Conservation (phyloP, 2,888 invertebrate species). For the Brachypterus glaber region DNA sequence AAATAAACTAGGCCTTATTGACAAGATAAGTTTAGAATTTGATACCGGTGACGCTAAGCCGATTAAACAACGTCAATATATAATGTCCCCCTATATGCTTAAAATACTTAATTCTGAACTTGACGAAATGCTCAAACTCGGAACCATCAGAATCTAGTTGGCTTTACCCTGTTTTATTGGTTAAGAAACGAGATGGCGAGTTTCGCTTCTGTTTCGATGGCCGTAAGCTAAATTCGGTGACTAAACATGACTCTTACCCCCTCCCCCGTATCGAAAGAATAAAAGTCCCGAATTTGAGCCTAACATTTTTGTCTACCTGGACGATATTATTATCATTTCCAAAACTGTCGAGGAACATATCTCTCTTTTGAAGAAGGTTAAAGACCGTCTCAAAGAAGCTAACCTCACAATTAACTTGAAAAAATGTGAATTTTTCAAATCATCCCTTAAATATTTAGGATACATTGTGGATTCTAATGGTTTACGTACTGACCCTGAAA, state of each 20-base stretch:
- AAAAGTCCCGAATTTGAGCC: conserved; percentile 21
- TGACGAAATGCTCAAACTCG: conserved; percentile 6
- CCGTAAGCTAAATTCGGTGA: conserved; percentile 11
- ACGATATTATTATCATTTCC: conserved; percentile 25
- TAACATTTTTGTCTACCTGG: no score
- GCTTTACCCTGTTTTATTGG: conserved; percentile 8
- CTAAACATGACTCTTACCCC: conserved; percentile 13
- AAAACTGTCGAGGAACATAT: conserved; percentile 25
- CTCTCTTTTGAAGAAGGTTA: conserved; percentile 14
- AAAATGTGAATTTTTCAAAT: conserved; percentile 22
- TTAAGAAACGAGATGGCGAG: conserved; percentile 8
- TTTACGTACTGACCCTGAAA: conserved; percentile 9
- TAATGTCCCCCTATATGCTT: conserved; percentile 9
- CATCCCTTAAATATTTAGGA: conserved; percentile 27
- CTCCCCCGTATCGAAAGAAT: no score
- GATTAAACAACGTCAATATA: conserved; percentile 8
- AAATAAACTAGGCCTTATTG: conserved; percentile 1
- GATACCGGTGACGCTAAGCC: conserved; percentile 9
- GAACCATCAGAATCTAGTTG: conserved; percentile 6
- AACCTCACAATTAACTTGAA: conserved; percentile 24
- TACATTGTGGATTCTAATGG: conserved; percentile 27
- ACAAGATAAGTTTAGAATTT: conserved; percentile 7
- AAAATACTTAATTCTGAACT: conserved; percentile 8
- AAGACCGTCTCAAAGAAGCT: conserved; percentile 17
- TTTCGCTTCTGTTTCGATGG: conserved; percentile 14